A percentile compares a stretch with the other conserved stretches of the same genome.
Conservation (phyloP, 2,113 vertebrate species). For the Gallinago jamesoni region DNA sequence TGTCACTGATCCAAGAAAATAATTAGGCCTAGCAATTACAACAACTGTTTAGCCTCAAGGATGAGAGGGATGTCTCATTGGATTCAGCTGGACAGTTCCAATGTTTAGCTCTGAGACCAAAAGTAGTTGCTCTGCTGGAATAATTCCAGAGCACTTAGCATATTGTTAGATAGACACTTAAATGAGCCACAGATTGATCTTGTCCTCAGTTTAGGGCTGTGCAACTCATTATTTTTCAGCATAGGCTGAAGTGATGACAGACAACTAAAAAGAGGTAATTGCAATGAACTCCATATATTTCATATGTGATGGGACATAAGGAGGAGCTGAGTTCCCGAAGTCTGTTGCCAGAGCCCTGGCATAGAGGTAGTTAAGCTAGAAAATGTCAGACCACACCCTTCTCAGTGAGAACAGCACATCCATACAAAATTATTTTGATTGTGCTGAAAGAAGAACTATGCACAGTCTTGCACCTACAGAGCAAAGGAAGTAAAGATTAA, state of each 20-base stretch:
- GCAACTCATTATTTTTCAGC: neutral
- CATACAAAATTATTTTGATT: constrained; percentile 4
- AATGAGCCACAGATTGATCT: constrained; percentile 30
- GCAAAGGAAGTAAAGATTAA: constrained; percentile 6
- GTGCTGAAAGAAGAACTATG: constrained; percentile 40
- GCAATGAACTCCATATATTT: neutral
- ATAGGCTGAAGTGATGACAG: constrained; percentile 40
- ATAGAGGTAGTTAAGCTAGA: constrained; percentile 40
- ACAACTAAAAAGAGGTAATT: constrained; percentile 9
- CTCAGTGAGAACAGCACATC: constrained; percentile 3
- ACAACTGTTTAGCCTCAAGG: constrained; percentile 44
- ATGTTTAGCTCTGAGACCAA: neutral
- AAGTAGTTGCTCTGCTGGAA: neutral
- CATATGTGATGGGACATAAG: neutral
- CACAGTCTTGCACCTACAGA: neutral
- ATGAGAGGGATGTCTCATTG: neutral
- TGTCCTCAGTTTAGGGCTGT: neutral
- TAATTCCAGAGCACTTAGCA: neutral
- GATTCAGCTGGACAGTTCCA: constrained; percentile 45
- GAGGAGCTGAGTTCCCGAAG: constrained; percentile 41
- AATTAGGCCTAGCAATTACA: constrained; percentile 35
- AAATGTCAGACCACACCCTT: constrained; percentile 37
- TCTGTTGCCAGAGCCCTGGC: constrained; percentile 34
- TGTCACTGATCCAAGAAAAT: constrained; percentile 28
- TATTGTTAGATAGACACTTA: neutral